A percentile compares a stretch with the other conserved stretches of the same genome.
Evolutionary conservation across 2,888 invertebrate species (phyloP).

Genomic region (Caenorhabditis uteleia): DNA sequence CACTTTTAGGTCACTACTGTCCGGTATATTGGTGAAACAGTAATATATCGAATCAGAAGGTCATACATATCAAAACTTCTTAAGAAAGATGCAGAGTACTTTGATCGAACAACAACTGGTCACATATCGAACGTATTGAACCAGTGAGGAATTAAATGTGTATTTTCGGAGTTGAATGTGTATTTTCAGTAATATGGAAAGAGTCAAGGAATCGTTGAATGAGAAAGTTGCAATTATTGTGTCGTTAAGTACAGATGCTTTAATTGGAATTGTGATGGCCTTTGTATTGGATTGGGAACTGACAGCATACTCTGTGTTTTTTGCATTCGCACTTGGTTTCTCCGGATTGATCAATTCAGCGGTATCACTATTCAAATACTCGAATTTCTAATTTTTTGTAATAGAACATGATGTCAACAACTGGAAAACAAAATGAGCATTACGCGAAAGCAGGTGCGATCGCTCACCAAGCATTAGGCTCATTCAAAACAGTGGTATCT

Average conservation of each 20-base stretch:
- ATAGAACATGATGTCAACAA: constrained; percentile 19
- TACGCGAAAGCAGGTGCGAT: constrained; percentile 31
- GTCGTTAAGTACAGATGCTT: constrained; percentile 40
- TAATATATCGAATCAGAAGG: constrained; percentile 71
- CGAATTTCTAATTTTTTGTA: too few species aligned
- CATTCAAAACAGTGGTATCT: constrained; percentile 23
- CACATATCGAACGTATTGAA: constrained; percentile 72
- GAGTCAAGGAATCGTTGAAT: constrained; percentile 60
- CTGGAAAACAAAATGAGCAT: constrained; percentile 18
- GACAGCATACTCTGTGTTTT: constrained; percentile 63
- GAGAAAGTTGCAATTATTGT: constrained; percentile 59
- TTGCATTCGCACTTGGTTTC: constrained; percentile 60
- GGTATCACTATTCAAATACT: too few species aligned
- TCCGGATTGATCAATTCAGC: constrained; percentile 58
- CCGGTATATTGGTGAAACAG: constrained; percentile 70
- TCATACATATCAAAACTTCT: constrained; percentile 70
- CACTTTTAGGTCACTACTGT: constrained; percentile 63
- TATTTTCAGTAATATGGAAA: constrained; percentile 58
- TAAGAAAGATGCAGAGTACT: constrained; percentile 71
- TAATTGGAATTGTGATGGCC: constrained; percentile 33
- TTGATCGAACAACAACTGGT: constrained; percentile 71
- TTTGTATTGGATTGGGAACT: constrained; percentile 60
- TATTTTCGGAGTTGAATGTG: background rate
- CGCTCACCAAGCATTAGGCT: constrained; percentile 20
- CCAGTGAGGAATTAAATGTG: constrained; percentile 72